Base-by-base conservation (phyloP, 2,888 invertebrate species). In the Liposcelis brunnea region DNA sequence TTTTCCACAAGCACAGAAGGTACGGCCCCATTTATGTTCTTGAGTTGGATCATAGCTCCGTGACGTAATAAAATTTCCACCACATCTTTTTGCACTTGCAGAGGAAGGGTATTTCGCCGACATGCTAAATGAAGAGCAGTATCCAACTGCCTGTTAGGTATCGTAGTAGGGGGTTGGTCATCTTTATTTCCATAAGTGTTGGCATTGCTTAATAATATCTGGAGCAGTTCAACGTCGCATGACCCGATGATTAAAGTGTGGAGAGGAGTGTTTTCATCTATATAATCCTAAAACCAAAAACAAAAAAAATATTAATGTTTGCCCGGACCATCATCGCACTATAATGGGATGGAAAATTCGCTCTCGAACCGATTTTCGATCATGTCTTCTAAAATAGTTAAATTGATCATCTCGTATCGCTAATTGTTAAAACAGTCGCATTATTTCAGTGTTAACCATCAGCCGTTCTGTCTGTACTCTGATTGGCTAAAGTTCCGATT, bases 41-140 rank as follows among this genome's bases (percentile, higher is more conserved):
- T 40, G 4, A 40, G 18, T n/a, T 40, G 40, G 6, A 40, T 40
- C 40, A 12, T 14, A 5, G 19, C 40, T 12, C 40, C 40, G 19
- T 18, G 19, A 5, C n/a, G 12, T n/a, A 40, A n/a, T 11, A 40
- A 6, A 6, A 21, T 21, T 21, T 40, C 16, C 19, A 40, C 40
- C 4, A 40, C 12, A 5, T n/a, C 16, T n/a, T 19, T 18, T n/a
- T 40, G 40, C 6, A 19, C 40, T 21, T 16, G 16, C 7, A 40
- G 7, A 7, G 40, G 40, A 12, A 40, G 19, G 19, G 19, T 19
- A 21, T 40, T 40, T n/a, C 40, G 3, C 16, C 18, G 19, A 21
- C 40, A 40, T n/a, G 40, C 40, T 18, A 40, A 6, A 19, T 40
- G 40, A 5, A 40, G 40, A 16, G 21, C 40, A n/a, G 40, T 40